Evolutionary conservation across 2,113 vertebrate species (phyloP), one percentile per base, ranked within the genome.

Genomic region (Turnix velox): DNA sequence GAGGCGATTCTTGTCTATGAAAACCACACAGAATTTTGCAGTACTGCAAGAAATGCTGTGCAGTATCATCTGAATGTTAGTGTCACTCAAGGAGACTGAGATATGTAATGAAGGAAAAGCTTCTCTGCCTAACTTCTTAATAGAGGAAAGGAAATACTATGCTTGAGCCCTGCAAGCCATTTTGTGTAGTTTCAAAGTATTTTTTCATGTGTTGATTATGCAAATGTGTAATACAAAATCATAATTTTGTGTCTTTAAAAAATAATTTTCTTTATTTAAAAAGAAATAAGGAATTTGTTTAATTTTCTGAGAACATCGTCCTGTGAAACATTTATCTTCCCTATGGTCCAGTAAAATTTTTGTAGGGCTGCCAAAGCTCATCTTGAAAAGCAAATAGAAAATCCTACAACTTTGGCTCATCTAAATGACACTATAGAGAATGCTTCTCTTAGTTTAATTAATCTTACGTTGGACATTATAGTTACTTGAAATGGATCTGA

Each of bases 341-440:
- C 93, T 87, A 5, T 54, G 51, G 92, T 73, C 81, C 74, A 87
- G 67, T 95, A 94, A 94, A 95, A 94, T 87, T 91, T 76, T 39
- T 92, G 84, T 59, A 91, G 77, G 88, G 46, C 77, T 94, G 94
- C 95, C 95, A 97, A 86, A 94, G 87, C 35, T 72, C 88, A 58
- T 95, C 83, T 73, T 95, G 86, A 86, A 87, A 92, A 95, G 17
- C 54, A 94, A 94, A 91, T 58, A 95, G 58, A 94, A 90, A 91
- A 74, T 87, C 74, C 69, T 93, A 37, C 71, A 76, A 75, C 49
- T 91, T 87, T 90, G 68, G 65, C 75, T 89, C 74, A 40, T 89
- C 39, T 52, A 73, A 61, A 71, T 91, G 48, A 89, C 59, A 45
- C 65, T 67, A 33, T 45, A 95, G 24, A 73, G 73, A 59, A 11